Evolutionary conservation across 2,113 vertebrate species (phyloP).

Genomic region (Gallinago media): DNA sequence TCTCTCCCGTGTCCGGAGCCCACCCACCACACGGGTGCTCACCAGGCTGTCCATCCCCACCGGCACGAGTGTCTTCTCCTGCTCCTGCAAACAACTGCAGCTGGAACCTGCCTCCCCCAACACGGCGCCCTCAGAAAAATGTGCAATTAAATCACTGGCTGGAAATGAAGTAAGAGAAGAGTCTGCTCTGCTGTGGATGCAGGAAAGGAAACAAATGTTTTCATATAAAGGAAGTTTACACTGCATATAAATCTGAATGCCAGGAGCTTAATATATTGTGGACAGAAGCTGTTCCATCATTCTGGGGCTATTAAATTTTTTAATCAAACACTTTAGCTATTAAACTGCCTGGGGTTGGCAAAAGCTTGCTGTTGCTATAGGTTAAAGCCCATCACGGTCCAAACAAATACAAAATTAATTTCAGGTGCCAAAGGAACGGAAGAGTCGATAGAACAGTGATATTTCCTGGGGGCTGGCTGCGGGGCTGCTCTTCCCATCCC

Average conservation of each 20-base stretch:
- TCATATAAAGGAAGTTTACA: conserved; percentile 34
- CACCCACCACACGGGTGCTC: rapidly evolving
- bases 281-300: conserved; percentile 44
- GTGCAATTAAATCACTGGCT: not conserved
- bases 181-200: not conserved
- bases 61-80: not conserved
- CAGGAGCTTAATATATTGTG: conserved; percentile 27
- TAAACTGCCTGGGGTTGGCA: conserved; percentile 73
- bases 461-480: not conserved
- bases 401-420: conserved; percentile 61
- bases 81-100: not conserved
- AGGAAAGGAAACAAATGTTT: conserved; percentile 48
- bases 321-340: conserved; percentile 78
- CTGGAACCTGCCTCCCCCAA: not conserved
- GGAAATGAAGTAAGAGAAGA: not conserved
- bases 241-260: not conserved
- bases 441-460: not conserved
- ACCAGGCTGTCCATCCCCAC: not conserved
- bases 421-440: not conserved
- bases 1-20: rapidly evolving
- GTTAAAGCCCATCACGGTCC: conserved; percentile 27
- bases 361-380: conserved; percentile 29
- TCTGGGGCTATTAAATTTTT: conserved; percentile 70
- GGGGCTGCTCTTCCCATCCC: not conserved
- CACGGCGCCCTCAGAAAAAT: not conserved